A percentile compares a stretch with the other conserved stretches of the same genome.
Evolutionary conservation across 2,113 vertebrate genomes (phyloP).

Genomic region (Mixornis gularis): DNA sequence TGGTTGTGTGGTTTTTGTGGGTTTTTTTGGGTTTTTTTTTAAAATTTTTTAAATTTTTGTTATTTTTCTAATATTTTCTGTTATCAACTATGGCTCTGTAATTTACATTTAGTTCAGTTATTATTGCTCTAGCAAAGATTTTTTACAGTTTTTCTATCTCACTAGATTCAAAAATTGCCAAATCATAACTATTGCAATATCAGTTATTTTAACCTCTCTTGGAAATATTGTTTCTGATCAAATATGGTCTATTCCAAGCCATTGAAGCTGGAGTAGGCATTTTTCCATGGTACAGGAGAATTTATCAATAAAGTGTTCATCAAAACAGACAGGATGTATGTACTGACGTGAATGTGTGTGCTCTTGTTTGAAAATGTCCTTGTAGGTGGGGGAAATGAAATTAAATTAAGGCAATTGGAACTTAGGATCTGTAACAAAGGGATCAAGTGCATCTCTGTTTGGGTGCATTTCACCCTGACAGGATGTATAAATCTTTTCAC

Average conservation of each 20-base stretch:
- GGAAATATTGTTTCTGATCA: background rate
- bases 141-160: background rate
- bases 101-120: background rate
- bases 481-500: background rate
- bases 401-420: background rate
- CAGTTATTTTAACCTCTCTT: background rate
- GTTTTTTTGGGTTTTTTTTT: no score
- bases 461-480: background rate
- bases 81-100: background rate
- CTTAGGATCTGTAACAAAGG: background rate
- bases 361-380: background rate
- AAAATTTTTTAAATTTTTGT: no score
- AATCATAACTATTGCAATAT: background rate
- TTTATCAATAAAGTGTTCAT: background rate
- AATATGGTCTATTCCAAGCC: background rate
- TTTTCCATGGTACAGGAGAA: background rate
- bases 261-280: background rate
- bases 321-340: fast-evolving
- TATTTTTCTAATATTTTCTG: background rate
- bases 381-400: background rate
- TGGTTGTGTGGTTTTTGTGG: background rate
- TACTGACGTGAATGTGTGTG: background rate
- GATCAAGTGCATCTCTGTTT: background rate
- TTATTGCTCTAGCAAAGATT: background rate
- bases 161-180: background rate